These are phyloP conservation scores for Halcyon badia DNA, from an alignment of 2,797 vertebrate genomes.

Conservation along the genomic window DNA sequence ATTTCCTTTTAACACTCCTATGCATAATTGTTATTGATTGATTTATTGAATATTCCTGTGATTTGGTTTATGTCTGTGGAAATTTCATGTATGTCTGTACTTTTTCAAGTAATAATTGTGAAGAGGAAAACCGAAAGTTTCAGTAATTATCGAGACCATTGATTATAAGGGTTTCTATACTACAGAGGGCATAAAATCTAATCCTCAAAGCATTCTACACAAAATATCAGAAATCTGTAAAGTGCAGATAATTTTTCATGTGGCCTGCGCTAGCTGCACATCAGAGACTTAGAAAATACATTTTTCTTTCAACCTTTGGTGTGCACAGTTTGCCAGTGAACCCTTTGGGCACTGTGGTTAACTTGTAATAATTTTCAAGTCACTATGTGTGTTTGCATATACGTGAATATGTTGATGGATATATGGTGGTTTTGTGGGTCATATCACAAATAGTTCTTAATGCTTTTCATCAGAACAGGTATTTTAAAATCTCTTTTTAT, in stretches of 20 bases:
- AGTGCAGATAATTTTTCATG: background rate
- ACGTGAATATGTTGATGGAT: background rate
- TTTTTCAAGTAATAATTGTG: slow-evolving; percentile 19
- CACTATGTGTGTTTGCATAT: background rate
- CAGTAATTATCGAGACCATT: background rate
- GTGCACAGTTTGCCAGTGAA: background rate
- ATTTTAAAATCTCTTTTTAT: background rate
- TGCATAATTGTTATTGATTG: background rate
- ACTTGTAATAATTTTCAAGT: background rate
- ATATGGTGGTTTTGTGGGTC: background rate
- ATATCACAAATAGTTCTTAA: background rate
- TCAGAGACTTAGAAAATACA: background rate
- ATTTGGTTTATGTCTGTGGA: background rate
- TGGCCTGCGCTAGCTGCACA: background rate
- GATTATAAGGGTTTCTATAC: background rate
- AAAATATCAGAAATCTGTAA: slow-evolving; percentile 32
- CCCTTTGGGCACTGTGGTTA: background rate
- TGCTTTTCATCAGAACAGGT: background rate
- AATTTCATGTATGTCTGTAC: background rate
- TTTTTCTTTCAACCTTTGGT: background rate
- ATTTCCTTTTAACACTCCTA: background rate
- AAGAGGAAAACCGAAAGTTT: background rate
- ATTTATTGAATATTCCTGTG: background rate
- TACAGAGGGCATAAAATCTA: slow-evolving; percentile 6
- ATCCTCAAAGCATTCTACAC: slow-evolving; percentile 37